These are phyloP conservation scores for Zoanthus solanderi DNA, from an alignment of 92 coral and sea anemone genomes.

Conservation along the genomic window DNA sequence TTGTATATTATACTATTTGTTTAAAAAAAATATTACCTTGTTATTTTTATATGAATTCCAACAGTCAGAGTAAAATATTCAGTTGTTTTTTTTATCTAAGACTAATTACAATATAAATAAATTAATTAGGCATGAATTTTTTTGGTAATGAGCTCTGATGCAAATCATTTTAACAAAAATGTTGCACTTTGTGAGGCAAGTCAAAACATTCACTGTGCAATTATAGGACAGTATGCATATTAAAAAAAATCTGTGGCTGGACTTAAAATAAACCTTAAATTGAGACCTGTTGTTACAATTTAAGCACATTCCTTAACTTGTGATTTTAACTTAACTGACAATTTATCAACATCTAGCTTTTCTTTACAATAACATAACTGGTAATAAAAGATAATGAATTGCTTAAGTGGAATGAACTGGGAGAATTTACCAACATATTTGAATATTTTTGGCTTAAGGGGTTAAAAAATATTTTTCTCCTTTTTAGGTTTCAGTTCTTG, in stretches of 20 bases:
- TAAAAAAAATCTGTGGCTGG: neutral
- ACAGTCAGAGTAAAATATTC: neutral
- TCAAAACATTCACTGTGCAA: neutral
- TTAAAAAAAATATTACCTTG: neutral
- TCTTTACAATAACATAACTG: neutral
- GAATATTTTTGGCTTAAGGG: neutral
- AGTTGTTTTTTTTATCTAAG: neutral
- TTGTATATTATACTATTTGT: neutral
- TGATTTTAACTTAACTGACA: neutral
- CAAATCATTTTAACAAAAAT: neutral
- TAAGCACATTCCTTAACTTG: conserved; percentile 5
- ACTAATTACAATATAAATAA: neutral
- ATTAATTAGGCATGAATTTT: conserved; percentile 8
- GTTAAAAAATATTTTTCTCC: neutral
- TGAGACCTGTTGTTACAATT: neutral
- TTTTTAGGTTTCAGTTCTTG: conserved; percentile 55
- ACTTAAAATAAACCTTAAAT: neutral
- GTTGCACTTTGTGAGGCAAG: neutral
- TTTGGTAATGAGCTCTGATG: neutral
- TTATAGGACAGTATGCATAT: neutral
- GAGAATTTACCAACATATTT: neutral
- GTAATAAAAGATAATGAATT: neutral
- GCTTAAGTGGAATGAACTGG: neutral
- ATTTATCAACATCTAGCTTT: neutral
- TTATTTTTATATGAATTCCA: neutral